Conservation (phyloP, 2,113 vertebrate species). For the Pseudorectes ferrugineus region DNA sequence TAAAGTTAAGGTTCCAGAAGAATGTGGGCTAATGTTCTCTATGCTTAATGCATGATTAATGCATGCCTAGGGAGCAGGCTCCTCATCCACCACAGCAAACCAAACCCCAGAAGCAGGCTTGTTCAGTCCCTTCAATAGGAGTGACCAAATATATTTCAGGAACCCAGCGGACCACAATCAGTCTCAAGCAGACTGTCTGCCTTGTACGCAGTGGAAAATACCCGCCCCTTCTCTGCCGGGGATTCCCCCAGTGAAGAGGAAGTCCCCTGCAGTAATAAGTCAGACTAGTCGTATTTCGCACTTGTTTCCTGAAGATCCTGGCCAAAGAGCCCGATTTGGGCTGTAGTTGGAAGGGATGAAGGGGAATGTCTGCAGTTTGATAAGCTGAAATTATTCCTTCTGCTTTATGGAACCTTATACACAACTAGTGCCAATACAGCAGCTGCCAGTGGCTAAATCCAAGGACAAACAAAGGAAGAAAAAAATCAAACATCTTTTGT, state of each 20-base stretch:
- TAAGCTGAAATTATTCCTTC: not conserved
- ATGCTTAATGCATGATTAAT: not conserved
- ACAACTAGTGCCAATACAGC: not conserved
- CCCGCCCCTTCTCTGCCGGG: not conserved
- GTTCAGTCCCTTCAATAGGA: not conserved
- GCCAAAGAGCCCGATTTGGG: not conserved
- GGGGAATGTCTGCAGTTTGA: not conserved
- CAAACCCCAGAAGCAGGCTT: not conserved
- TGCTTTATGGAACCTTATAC: not conserved
- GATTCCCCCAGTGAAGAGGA: slow-evolving; percentile 7
- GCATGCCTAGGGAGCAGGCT: not conserved
- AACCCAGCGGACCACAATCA: not conserved
- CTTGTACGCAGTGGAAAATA: not conserved
- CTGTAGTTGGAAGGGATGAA: not conserved
- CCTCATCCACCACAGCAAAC: not conserved
- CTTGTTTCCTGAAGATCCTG: not conserved
- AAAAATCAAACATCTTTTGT: not conserved
- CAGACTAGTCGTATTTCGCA: not conserved
- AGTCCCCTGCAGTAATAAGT: not conserved
- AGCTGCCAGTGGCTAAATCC: not conserved
- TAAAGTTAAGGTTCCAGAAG: not conserved
- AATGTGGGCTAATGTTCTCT: not conserved
- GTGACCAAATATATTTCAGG: not conserved
- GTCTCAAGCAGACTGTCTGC: not conserved
- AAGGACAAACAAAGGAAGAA: not conserved